Evolutionary conservation across 2,888 invertebrate genomes (phyloP).

Genomic region (Nemurella pictetii): DNA sequence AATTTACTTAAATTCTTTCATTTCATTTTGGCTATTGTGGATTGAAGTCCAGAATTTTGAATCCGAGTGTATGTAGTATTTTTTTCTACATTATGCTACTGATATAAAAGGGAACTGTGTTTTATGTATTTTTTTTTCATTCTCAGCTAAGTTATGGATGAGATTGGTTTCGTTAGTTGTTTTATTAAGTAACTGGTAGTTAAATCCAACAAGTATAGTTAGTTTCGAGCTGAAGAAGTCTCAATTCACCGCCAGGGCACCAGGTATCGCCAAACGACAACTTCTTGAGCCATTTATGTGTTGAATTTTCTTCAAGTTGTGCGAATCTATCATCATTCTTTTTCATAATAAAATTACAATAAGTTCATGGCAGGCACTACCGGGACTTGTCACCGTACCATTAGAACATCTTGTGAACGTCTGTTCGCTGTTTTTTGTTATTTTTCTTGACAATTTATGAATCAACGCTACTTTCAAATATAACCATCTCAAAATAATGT

Average conservation of each 20-base stretch:
- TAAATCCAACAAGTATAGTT: constrained; percentile 27
- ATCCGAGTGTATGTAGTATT: background rate
- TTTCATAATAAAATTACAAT: too few species aligned
- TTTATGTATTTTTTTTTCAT: constrained; percentile 20
- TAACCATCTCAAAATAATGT: too few species aligned
- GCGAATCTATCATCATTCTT: background rate
- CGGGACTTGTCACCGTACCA: too few species aligned
- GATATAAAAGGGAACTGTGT: constrained; percentile 8
- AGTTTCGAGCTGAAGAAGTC: constrained; percentile 31
- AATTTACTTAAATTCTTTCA: too few species aligned
- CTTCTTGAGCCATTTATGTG: background rate
- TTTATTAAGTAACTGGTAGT: constrained; percentile 32
- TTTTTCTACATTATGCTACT: background rate
- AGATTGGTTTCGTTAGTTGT: constrained; percentile 36
- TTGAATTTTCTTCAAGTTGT: background rate
- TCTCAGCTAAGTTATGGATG: constrained; percentile 32
- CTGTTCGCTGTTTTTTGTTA: too few species aligned
- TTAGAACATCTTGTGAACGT: too few species aligned
- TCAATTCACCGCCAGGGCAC: constrained; percentile 21
- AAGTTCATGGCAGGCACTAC: too few species aligned
- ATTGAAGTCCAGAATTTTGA: background rate
- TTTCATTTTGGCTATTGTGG: background rate
- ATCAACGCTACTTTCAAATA: too few species aligned
- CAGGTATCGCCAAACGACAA: background rate
- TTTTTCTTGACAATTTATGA: too few species aligned